Evolutionary conservation across 2,797 vertebrate genomes (phyloP), one percentile per base, ranked within the genome.

Genomic region (Sebastes steindachneri): DNA sequence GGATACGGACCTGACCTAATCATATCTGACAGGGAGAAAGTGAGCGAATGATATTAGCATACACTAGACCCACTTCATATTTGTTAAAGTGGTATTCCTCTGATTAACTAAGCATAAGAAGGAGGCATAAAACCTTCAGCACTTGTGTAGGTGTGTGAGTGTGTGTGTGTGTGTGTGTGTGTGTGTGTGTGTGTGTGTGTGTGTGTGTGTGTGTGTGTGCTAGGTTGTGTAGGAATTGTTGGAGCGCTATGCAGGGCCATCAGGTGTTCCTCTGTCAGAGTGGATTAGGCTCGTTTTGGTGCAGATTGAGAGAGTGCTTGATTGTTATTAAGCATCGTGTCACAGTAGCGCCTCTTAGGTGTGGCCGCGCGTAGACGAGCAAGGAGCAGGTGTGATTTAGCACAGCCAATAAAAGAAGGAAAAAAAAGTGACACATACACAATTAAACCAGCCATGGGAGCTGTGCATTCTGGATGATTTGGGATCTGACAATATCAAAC

Each of bases 251-350:
- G 94, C 95, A 3, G 92, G 96, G 95, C 97, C 96, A 96, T 97
- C 96, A 97, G 96, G 96, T 96, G 96, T 96, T 97, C 97, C 85
- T 82, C 97, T 97, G 97, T 98, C 97, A 97, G 95, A 95, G 93
- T 96, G 96, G 96, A 98, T 98, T 97, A 97, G 96, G 94, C 95
- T 97, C 95, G 96, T 97, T 70, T 97, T 96, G 97, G 95, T 95
- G 95, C 94, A 95, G 96, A 96, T 96, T 96, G 97, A 97, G 95
- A 95, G 94, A 95, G 96, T 96, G 97, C 96, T 96, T 97, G 97
- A 98, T 97, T 97, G 97, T 97, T 98, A 97, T 97, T 97, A 98
- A 96, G 97, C 95, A 95, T 95, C 93, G 80, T 96, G 90, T 96
- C 96, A 96, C 96, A 95, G 95, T 93, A 94, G 95, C 95, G 96